Conservation (phyloP, 1,140 invertebrate genomes). For the Globodera ellingtonae region DNA sequence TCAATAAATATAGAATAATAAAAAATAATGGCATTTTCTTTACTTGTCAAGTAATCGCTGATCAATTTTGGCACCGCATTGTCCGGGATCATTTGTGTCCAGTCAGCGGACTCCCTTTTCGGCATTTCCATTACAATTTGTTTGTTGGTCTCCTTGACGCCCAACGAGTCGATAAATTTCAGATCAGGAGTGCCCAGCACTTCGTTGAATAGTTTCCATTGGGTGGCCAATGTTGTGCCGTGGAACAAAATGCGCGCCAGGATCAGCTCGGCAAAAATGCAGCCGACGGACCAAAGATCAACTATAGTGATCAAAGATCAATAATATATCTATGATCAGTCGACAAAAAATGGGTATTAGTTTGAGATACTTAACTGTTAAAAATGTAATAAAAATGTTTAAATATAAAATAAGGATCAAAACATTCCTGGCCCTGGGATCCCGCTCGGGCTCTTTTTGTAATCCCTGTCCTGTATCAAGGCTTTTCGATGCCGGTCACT, state of each 20-base stretch:
- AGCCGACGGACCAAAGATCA: slow-evolving; percentile 99
- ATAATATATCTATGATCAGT: slow-evolving; percentile 1
- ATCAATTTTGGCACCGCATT: slow-evolving; percentile 17
- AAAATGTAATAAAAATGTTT: no score
- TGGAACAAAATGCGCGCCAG: slow-evolving; percentile 94
- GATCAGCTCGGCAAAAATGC: slow-evolving; percentile 99
- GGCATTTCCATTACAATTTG: slow-evolving; percentile 23
- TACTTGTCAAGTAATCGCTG: slow-evolving; percentile 31
- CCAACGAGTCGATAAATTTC: slow-evolving; percentile 93
- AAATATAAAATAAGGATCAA: no score
- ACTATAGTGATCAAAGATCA: slow-evolving; percentile 69
- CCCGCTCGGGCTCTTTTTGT: no score
- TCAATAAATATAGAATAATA: neutral
- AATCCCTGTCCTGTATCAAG: no score
- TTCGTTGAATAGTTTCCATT: slow-evolving; percentile 96
- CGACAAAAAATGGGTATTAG: no score
- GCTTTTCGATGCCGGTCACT: no score
- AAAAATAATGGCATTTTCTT: neutral
- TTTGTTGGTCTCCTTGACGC: slow-evolving; percentile 71
- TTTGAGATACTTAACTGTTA: no score
- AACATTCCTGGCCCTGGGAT: no score
- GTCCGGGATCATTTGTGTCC: slow-evolving; percentile 8
- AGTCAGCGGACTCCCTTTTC: neutral
- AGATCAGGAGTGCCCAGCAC: slow-evolving; percentile 95
- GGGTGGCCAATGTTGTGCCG: slow-evolving; percentile 98